A percentile compares a stretch with the other conserved stretches of the same genome.
phyloP scores from a whole-genome alignment of 2,888 invertebrate species.

The Drosophila borborema region DNA sequence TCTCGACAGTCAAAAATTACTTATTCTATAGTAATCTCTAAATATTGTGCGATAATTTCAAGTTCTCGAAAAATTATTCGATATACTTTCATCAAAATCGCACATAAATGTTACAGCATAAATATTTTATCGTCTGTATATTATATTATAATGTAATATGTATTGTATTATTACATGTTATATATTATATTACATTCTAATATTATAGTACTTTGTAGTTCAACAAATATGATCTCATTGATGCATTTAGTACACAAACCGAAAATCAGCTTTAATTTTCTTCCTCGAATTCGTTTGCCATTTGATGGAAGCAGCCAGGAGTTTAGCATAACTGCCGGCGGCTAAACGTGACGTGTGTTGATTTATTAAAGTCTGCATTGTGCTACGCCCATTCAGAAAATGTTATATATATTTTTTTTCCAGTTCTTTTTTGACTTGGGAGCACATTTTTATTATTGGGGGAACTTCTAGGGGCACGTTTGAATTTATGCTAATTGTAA shows the following conservation, averaged over 20 bases:
- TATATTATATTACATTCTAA: background rate
- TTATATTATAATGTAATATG: too few relatives aligned
- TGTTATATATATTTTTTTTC: conserved; percentile 16
- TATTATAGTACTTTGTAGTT: background rate
- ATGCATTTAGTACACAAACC: background rate
- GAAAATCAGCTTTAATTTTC: background rate
- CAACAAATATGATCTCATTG: background rate
- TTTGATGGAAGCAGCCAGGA: conserved; percentile 33
- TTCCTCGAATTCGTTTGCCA: conserved; percentile 13
- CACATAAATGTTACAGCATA: too few relatives aligned
- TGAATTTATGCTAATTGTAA: conserved; percentile 74
- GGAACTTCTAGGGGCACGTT: conserved; percentile 25
- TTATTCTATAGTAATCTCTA: too few relatives aligned
- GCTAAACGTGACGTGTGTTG: conserved; percentile 48
- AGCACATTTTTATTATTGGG: conserved; percentile 36
- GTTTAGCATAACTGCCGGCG: conserved; percentile 11
- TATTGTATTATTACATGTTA: background rate
- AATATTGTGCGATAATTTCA: too few relatives aligned
- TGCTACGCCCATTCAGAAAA: conserved; percentile 22
- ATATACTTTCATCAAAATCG: background rate
- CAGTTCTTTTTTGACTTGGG: conserved; percentile 30
- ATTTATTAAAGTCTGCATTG: conserved; percentile 61
- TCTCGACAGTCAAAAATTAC: too few relatives aligned
- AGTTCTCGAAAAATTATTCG: too few relatives aligned
- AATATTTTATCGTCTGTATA: too few relatives aligned